phyloP scores from a whole-genome alignment of 1,140 invertebrate species.

The Oryzaephilus surinamensis region DNA sequence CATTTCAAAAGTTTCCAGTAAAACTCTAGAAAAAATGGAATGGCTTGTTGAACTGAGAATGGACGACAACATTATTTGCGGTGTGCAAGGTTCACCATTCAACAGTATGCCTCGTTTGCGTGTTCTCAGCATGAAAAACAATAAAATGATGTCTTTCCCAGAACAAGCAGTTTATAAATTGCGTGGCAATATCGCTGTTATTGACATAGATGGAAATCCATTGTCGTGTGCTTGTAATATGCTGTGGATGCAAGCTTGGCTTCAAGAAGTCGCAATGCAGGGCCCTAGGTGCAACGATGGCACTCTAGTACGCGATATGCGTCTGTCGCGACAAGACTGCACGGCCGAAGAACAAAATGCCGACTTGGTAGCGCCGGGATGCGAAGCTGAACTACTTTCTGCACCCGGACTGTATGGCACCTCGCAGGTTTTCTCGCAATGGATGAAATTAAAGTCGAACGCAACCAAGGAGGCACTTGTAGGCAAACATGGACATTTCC shows the following conservation, averaged over 20 bases:
- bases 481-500: slow-evolving; percentile 35
- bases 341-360: slow-evolving; percentile 38
- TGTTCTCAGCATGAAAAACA: slow-evolving; percentile 67
- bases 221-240: slow-evolving; percentile 68
- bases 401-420: slow-evolving; percentile 31
- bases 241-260: slow-evolving; percentile 72
- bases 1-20: slow-evolving; percentile 53
- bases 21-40: slow-evolving; percentile 57
- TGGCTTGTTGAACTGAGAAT: slow-evolving; percentile 76
- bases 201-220: slow-evolving; percentile 80
- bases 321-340: slow-evolving; percentile 58
- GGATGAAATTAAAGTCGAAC: slow-evolving; percentile 34
- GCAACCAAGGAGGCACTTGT: slow-evolving; percentile 34
- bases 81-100: slow-evolving; percentile 60
- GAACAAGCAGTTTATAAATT: slow-evolving; percentile 66
- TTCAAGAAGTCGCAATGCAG: slow-evolving; percentile 56
- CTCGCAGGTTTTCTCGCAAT: slow-evolving; percentile 37
- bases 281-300: slow-evolving; percentile 68
- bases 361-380: slow-evolving; percentile 46
- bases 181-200: slow-evolving; percentile 65
- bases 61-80: slow-evolving; percentile 63
- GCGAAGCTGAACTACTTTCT: slow-evolving; percentile 50
- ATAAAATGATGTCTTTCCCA: slow-evolving; percentile 61
- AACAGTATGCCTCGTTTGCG: slow-evolving; percentile 69
- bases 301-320: slow-evolving; percentile 55